Conservation (phyloP, 2,113 vertebrate genomes). For the Scalopus aquaticus region DNA sequence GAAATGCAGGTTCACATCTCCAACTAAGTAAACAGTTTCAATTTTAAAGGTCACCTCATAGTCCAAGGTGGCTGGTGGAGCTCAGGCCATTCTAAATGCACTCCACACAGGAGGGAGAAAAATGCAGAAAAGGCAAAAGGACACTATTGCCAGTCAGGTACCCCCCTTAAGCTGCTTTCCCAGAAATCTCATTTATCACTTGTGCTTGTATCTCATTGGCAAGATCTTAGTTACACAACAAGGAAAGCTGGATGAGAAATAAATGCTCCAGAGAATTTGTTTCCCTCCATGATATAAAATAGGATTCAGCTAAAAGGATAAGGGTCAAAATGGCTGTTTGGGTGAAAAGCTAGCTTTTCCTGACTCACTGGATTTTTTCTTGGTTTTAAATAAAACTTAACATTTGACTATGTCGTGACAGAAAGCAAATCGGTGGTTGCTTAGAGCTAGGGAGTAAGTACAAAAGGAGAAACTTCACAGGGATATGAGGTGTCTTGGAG, state of each 20-base stretch:
- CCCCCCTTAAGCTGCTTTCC: neutral
- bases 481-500: rapidly evolving
- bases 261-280: neutral
- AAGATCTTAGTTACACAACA: neutral
- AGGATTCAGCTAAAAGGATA: neutral
- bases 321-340: neutral
- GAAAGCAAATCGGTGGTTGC: neutral
- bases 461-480: neutral
- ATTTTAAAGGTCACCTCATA: neutral
- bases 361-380: neutral
- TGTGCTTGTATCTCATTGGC: neutral
- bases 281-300: neutral
- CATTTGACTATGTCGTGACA: neutral
- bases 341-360: neutral
- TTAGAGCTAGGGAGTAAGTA: neutral
- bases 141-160: neutral
- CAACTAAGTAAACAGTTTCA: neutral
- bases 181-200: neutral
- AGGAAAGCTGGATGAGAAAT: neutral
- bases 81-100: neutral
- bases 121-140: neutral
- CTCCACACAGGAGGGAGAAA: neutral
- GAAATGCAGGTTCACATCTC: neutral
- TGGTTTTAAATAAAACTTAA: neutral
- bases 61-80: neutral